Conservation (phyloP, 2,113 vertebrate species). For the Ivindomyrus marchei region DNA sequence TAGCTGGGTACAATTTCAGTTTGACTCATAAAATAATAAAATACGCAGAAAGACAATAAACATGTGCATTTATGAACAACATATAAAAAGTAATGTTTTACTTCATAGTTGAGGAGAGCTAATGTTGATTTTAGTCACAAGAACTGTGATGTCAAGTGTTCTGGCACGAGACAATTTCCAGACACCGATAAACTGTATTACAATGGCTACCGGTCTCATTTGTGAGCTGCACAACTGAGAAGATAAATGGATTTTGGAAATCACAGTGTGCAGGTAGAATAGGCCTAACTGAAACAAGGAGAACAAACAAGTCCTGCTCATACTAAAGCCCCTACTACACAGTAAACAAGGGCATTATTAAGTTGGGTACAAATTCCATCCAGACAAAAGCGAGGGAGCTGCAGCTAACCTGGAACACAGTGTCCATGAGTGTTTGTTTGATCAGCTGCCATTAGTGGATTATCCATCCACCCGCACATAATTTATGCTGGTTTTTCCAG, state of each 20-base stretch:
- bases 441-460: slow-evolving; percentile 15
- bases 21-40: neutral
- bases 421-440: neutral
- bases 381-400: neutral
- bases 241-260: neutral
- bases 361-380: neutral
- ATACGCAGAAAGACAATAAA: neutral
- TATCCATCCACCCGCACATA: neutral
- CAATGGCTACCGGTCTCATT: neutral
- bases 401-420: slow-evolving; percentile 5
- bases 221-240: neutral
- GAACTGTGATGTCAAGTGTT: neutral
- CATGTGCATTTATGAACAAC: neutral
- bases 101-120: neutral
- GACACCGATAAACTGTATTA: neutral
- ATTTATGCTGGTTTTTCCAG: slow-evolving; percentile 8
- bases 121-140: neutral
- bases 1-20: neutral
- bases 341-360: slow-evolving; percentile 5
- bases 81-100: neutral
- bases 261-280: neutral
- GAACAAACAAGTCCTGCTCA: neutral
- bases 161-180: neutral
- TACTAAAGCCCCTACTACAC: neutral
- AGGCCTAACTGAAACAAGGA: neutral